A percentile compares a stretch with the other conserved stretches of the same genome.
phyloP scores from a whole-genome alignment of 2,113 vertebrate species.

The Columba janthina region DNA sequence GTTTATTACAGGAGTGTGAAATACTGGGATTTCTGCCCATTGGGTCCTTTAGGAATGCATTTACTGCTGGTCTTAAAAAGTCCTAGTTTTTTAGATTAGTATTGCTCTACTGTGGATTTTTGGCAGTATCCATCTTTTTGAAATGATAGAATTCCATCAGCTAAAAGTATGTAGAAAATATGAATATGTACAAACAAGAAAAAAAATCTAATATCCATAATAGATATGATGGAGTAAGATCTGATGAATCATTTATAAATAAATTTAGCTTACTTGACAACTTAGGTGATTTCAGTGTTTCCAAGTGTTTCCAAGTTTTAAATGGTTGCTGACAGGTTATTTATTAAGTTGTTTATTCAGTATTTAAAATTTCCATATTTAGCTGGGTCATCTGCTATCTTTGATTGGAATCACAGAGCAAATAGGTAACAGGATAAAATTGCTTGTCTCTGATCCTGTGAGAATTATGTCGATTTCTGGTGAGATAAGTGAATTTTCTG shows the following conservation, averaged over 20 bases:
- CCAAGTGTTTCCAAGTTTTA: not conserved
- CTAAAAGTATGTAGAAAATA: not conserved
- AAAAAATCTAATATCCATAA: not conserved
- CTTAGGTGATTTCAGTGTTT: not conserved
- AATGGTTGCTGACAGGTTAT: not conserved
- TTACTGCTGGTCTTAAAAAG: not conserved
- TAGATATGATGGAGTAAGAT: not conserved
- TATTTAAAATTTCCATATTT: not conserved
- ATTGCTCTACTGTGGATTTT: not conserved
- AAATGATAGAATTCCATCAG: not conserved
- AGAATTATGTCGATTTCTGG: not conserved
- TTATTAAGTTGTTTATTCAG: not conserved
- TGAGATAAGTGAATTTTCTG: not conserved
- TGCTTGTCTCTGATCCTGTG: not conserved
- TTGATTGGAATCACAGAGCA: not conserved
- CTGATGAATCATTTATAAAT: not conserved
- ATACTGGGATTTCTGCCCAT: not conserved
- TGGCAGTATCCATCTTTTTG: not conserved
- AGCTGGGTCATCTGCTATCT: not conserved
- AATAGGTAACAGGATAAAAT: not conserved
- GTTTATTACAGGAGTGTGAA: not conserved
- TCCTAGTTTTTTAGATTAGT: not conserved
- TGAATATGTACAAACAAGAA: not conserved
- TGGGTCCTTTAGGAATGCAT: not conserved
- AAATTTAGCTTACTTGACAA: not conserved